These are phyloP conservation scores for Limonius californicus DNA, from an alignment of 1,140 invertebrate species.

Conservation along the genomic window DNA sequence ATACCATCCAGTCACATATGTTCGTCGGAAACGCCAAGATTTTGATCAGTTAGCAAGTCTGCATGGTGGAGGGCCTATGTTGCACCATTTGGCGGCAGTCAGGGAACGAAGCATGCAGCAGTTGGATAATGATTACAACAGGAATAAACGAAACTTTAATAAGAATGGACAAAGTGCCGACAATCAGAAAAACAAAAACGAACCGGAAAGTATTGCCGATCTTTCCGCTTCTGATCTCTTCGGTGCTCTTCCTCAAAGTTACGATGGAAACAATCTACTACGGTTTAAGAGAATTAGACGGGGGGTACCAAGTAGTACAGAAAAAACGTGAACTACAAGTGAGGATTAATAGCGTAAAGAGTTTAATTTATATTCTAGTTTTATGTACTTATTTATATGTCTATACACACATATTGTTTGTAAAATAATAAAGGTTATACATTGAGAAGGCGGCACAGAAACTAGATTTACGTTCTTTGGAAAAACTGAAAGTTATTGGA, in stretches of 20 bases:
- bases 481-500: too few species aligned
- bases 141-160: neutral
- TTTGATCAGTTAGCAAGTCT: slow-evolving; percentile 29
- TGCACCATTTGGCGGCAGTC: slow-evolving; percentile 21
- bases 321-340: neutral
- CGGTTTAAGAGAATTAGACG: slow-evolving; percentile 44
- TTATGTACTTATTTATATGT: neutral
- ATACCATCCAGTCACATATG: slow-evolving; percentile 20
- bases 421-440: too few species aligned
- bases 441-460: too few species aligned
- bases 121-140: neutral
- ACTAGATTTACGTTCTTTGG: too few species aligned
- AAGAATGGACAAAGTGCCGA: neutral
- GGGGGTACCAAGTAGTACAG: neutral
- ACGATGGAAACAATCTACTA: slow-evolving; percentile 39
- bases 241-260: slow-evolving; percentile 42
- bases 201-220: slow-evolving; percentile 29
- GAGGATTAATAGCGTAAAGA: too few species aligned
- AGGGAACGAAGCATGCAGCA: slow-evolving; percentile 31
- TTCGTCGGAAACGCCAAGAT: slow-evolving; percentile 29
- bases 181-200: neutral
- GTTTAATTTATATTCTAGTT: too few species aligned
- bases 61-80: slow-evolving; percentile 26
- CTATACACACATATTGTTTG: neutral
- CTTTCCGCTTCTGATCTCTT: slow-evolving; percentile 43